Base-by-base conservation (phyloP, 2,797 vertebrate species). In the Cetoscarus ocellatus region DNA sequence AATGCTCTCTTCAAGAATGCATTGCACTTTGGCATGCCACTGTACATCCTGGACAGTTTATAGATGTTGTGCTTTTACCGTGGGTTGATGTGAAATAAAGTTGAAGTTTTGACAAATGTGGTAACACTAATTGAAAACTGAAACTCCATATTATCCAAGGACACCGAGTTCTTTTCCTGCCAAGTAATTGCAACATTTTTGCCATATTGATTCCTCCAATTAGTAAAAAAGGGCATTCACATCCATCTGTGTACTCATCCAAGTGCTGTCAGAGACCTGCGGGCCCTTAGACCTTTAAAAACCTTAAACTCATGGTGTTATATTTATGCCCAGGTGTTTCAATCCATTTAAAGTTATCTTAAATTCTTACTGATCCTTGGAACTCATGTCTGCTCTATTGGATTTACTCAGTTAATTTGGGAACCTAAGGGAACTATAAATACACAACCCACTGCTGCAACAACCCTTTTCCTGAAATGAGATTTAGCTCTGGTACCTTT, bases 351-450 rank as follows among this genome's bases (percentile, higher is more conserved):
- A 69, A 60, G 48, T 58, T 34, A 63, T 61, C 38, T 63, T 42
- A 45, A 43, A 71, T 61, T 60, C 51, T 8, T 42, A 65, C 58
- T 61, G 60, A 72, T 73, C 18, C 40, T 0, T 19, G 18, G 39
- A 59, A 35, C 49, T 64, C 27, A 13, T 43, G 50, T 49, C 14
- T 40, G 14, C 45, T 57, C 53, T 64, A 58, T 62, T 77, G 59
- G 52, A 82, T 82, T 80, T 67, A 73, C 45, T 73, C 42, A 50
- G 19, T 75, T 77, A 63, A 73, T 75, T 61, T 73, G 40, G 10
- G 63, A 59, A 74, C 27, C 56, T 70, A 11, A 7, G 34, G 49
- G 47, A 57, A 51, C 40, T 45, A 58, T 44, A 59, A 61, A 72
- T 57, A 39, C 51, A 27, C 48, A 69, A 58, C 50, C 15, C 19